Evolutionary conservation across 1,140 invertebrate genomes (phyloP).

Genomic region (Akabosia matsudoensis): DNA sequence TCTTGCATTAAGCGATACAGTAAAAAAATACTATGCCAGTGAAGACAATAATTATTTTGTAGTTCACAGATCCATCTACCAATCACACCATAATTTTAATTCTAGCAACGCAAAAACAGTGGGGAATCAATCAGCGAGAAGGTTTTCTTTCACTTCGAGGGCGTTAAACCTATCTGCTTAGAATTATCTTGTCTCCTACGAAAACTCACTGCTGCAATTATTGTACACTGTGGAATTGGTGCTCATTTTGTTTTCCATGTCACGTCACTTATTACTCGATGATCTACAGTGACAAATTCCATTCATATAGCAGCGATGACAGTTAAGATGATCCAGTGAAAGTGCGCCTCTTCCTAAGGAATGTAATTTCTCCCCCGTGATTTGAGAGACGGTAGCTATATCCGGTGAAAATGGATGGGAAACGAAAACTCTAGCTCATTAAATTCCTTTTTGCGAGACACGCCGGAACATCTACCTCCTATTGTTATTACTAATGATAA

Average conservation of each 20-base stretch:
- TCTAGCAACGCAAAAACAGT: too few species aligned
- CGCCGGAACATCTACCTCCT: neutral
- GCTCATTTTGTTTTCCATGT: neutral
- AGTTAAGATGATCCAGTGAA: neutral
- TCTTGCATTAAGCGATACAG: too few species aligned
- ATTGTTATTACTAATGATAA: conserved; percentile 22
- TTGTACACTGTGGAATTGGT: neutral
- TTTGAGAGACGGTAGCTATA: neutral
- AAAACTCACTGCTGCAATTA: neutral
- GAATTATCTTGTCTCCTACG: too few species aligned
- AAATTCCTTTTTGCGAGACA: conserved; percentile 5
- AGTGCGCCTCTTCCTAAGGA: too few species aligned
- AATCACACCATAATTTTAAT: too few species aligned
- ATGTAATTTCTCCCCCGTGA: conserved; percentile 1
- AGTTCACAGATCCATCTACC: too few species aligned
- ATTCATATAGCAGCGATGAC: neutral
- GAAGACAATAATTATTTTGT: too few species aligned
- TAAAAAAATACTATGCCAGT: too few species aligned
- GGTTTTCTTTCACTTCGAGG: too few species aligned
- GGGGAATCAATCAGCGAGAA: too few species aligned
- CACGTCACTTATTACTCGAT: neutral
- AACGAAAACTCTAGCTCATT: conserved; percentile 16
- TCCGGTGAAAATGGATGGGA: conserved; percentile 4
- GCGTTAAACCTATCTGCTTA: too few species aligned
- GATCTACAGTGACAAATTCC: conserved; percentile 16